Percentiles rank a stretch among this genome's conserved stretches.
Evolutionary conservation across 2,113 vertebrate genomes (phyloP).

Genomic region (Porphyrio hochstetteri): DNA sequence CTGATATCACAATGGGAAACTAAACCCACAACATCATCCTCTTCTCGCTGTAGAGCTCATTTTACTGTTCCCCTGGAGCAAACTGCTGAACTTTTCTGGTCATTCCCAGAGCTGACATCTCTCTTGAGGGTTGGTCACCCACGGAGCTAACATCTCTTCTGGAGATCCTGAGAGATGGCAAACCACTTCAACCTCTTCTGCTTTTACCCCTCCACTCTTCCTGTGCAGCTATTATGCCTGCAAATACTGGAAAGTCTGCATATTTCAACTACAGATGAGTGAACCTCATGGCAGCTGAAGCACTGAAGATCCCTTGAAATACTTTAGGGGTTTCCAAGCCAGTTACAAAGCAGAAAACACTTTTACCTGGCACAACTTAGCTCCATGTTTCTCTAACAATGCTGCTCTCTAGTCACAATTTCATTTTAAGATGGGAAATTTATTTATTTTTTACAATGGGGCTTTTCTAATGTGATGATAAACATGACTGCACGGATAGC

Average conservation of each 20-base stretch:
- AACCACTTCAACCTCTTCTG: not conserved
- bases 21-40: not conserved
- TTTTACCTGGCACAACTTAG: not conserved
- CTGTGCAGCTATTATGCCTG: not conserved
- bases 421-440: not conserved
- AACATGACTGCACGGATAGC: not conserved
- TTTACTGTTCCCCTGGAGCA: not conserved
- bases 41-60: not conserved
- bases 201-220: not conserved
- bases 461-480: not conserved
- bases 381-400: not conserved
- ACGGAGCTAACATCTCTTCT: not conserved
- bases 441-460: not conserved
- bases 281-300: not conserved
- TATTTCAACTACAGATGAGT: not conserved
- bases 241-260: not conserved
- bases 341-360: not conserved
- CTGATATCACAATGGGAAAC: not conserved
- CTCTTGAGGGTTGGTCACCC: not conserved
- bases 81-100: not conserved
- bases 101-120: not conserved
- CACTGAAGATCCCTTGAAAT: not conserved
- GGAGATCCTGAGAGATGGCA: not conserved
- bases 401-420: not conserved
- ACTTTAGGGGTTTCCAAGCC: not conserved